Evolutionary conservation across 2,113 vertebrate genomes (phyloP), one percentile per base, ranked within the genome.

Genomic region (Neoarius graeffei): DNA sequence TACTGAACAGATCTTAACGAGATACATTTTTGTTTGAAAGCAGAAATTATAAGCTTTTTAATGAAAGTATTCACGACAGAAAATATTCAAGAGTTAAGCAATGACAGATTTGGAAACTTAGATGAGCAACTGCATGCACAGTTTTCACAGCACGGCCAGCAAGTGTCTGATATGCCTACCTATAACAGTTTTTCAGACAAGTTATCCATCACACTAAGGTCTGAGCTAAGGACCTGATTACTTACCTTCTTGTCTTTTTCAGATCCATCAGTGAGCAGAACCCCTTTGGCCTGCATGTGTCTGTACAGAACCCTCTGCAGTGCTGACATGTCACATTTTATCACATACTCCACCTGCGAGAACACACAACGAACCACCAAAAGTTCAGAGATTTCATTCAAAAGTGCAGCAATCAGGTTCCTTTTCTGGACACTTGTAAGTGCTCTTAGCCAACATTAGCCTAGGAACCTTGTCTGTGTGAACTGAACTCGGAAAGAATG

Each of bases 221-320:
- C 8, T 54, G 48, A 77, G 7, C 50, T n/a, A n/a, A 79, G 1
- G 17, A 48, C 25, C 50, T 13, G 10, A 5, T 13, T 59, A 59
- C 48, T 86, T 76, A 98, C 98, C 97, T 99, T 99, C 93, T 99
- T 99, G 93, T 99, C 98, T 92, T 99, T 99, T 93, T 99, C 98
- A 0, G 98, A 99, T 4, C 98, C 98, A 0, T 99, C 98, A 0
- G 98, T 99, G 84, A 99, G 96, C 84, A 99, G 94, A 19, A 99
- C 97, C 0, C 98, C 98, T 92, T 99, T 99, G 91, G 98, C 98
- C 93, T 99, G 98, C 98, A 99, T 99, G 95, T 99, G 98, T 50
- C 98, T 92, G 93, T 99, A 99, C 11, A 99, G 91, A 59, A 99
- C 98, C 1, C 97, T 94, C 95, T 99, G 98, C 25, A 99, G 94